Percentiles rank a stretch among this genome's conserved stretches.
Evolutionary conservation across 2,113 vertebrate genomes (phyloP).

Genomic region (Mystacornis crossleyi): DNA sequence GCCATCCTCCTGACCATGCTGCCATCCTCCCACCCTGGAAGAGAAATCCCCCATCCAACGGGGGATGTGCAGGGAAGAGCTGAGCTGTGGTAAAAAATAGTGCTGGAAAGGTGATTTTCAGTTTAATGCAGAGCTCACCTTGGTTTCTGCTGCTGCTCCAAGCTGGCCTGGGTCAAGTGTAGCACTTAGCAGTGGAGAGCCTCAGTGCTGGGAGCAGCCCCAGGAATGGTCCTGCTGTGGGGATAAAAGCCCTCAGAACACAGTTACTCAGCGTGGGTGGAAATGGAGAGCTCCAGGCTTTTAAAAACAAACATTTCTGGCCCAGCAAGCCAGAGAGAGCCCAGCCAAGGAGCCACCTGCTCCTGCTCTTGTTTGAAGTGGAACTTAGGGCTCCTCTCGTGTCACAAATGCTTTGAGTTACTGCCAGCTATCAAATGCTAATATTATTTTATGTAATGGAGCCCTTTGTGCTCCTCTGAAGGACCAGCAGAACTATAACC

Average conservation of each 20-base stretch:
- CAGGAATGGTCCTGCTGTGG: not conserved
- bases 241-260: not conserved
- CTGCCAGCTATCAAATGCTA: not conserved
- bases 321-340: not conserved
- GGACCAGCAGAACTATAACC: not conserved
- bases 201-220: not conserved
- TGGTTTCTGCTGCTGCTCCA: not conserved
- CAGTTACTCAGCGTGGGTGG: not conserved
- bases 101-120: not conserved
- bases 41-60: fast-evolving
- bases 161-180: not conserved
- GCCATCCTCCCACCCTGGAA: not conserved
- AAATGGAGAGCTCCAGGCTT: not conserved
- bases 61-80: not conserved
- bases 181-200: not conserved
- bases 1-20: fast-evolving
- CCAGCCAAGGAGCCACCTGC: not conserved
- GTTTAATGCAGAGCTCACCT: not conserved
- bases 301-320: not conserved
- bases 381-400: not conserved
- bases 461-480: not conserved
- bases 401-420: not conserved
- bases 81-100: fast-evolving
- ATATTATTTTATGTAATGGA: not conserved
- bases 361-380: not conserved